Conservation (phyloP, 2,113 vertebrate species). For the Calidris pygmaea region DNA sequence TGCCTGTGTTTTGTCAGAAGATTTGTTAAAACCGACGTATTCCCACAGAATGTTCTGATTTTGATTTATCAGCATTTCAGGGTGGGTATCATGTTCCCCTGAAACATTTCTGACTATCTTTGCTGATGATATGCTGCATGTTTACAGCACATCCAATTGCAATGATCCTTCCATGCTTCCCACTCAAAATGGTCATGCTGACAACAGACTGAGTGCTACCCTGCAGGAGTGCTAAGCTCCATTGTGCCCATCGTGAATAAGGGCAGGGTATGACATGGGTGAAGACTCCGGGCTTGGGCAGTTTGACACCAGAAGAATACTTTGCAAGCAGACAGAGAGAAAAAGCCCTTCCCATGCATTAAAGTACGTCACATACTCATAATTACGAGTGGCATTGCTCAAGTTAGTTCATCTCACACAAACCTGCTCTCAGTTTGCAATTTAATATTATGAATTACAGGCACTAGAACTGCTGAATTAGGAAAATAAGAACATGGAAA, state of each 20-base stretch:
- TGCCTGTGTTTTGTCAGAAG: conserved; percentile 43
- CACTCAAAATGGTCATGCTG: background rate
- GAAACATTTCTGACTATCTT: background rate
- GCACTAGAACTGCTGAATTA: background rate
- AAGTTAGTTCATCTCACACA: background rate
- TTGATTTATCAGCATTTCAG: background rate
- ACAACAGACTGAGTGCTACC: background rate
- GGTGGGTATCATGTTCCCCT: background rate
- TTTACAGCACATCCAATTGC: background rate
- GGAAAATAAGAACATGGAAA: background rate
- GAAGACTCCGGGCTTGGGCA: background rate
- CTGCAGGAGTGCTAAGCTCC: background rate
- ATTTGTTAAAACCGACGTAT: conserved; percentile 24
- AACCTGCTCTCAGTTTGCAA: background rate
- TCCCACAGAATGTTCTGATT: conserved; percentile 18
- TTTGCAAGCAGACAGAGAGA: background rate
- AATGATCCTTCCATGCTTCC: background rate
- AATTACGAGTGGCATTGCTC: background rate
- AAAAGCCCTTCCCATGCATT: background rate
- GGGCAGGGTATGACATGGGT: background rate
- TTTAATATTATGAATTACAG: background rate
- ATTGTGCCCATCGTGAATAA: background rate
- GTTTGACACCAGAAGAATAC: background rate
- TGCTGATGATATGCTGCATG: fast-evolving
- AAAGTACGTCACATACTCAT: background rate